These are phyloP conservation scores for Bettongia penicillata DNA, from an alignment of 2,113 vertebrate species.

Conservation along the genomic window DNA sequence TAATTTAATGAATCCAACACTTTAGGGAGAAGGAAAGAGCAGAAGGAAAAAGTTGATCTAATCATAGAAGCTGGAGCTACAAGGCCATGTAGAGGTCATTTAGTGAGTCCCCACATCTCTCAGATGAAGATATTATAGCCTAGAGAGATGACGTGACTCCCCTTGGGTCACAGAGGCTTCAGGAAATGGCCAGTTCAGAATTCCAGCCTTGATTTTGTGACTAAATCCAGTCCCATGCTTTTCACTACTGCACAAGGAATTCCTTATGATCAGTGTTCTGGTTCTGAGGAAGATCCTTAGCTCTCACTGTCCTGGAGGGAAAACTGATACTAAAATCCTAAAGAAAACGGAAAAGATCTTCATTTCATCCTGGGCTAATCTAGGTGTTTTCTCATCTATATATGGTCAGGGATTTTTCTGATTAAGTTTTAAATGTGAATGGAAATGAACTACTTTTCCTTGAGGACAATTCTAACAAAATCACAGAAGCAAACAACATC, in stretches of 20 bases:
- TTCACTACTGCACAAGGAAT: background rate
- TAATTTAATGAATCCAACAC: background rate
- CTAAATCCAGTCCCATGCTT: too few species aligned
- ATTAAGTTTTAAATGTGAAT: background rate
- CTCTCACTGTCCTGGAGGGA: background rate
- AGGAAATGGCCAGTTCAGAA: background rate
- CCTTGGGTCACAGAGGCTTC: background rate
- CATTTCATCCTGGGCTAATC: background rate
- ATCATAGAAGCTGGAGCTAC: background rate
- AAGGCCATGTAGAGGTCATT: background rate
- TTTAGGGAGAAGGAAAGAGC: background rate
- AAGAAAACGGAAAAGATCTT: background rate
- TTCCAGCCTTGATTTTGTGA: background rate
- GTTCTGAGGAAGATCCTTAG: background rate
- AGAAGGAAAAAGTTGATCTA: background rate
- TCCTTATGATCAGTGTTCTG: background rate
- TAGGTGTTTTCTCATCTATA: background rate
- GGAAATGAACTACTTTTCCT: background rate
- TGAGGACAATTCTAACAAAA: background rate
- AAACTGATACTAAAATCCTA: background rate
- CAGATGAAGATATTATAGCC: background rate
- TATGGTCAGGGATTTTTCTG: too few species aligned
- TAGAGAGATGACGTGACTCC: background rate
- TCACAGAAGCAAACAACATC: background rate
- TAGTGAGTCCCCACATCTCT: background rate